Conservation (phyloP, 2,888 invertebrate species). For the Hirtodrosophila histrioides region DNA sequence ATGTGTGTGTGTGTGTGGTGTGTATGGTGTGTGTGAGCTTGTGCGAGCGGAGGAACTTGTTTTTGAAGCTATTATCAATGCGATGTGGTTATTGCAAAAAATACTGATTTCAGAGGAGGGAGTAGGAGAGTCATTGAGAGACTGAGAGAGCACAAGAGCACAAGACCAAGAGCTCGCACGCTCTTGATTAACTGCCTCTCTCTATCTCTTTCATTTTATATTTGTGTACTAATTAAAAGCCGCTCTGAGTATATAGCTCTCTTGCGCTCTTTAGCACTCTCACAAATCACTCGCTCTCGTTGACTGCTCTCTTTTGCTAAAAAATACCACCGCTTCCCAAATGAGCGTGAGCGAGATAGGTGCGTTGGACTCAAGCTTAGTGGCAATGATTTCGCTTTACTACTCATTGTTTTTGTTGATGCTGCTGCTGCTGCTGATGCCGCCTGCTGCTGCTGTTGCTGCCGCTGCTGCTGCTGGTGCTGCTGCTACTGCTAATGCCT, state of each 20-base stretch:
- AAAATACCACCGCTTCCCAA: conserved; percentile 8
- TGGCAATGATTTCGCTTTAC: conserved; percentile 68
- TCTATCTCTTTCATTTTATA: conserved; percentile 19
- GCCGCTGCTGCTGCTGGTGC: not conserved
- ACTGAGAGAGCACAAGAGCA: not conserved
- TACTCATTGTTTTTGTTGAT: conserved; percentile 61
- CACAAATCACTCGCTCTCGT: conserved; percentile 12
- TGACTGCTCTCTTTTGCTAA: conserved; percentile 12
- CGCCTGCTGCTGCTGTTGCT: conserved; percentile 13
- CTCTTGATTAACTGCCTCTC: conserved; percentile 20
- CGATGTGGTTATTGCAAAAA: conserved; percentile 27
- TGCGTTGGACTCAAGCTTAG: conserved; percentile 39
- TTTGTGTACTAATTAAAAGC: conserved; percentile 35
- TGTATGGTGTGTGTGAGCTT: not conserved
- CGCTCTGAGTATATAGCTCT: conserved; percentile 18
- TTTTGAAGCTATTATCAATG: conserved; percentile 36
- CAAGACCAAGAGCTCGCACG: not conserved
- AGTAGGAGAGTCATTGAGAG: not conserved
- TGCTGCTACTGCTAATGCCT: not conserved
- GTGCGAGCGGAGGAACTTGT: conserved; percentile 25
- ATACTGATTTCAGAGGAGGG: conserved; percentile 4
- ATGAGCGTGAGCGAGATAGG: conserved; percentile 60
- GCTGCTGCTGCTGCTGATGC: conserved; percentile 7
- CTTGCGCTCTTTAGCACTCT: conserved; percentile 30
- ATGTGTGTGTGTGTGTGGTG: conserved; percentile 1